phyloP scores from a whole-genome alignment of 1,140 invertebrate species.

The Euglossa dilemma region DNA sequence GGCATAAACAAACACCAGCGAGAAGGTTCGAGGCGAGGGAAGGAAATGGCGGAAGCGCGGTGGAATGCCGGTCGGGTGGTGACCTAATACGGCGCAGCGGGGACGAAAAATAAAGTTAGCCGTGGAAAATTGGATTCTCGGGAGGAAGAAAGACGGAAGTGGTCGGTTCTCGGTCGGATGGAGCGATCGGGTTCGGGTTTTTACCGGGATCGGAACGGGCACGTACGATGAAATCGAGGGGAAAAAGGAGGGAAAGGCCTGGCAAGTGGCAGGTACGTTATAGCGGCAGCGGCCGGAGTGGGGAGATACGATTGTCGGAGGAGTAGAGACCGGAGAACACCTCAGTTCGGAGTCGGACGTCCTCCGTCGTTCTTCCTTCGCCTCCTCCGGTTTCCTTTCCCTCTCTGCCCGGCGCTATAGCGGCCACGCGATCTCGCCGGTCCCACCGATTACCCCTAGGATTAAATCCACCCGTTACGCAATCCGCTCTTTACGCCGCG shows the following conservation, averaged over 20 bases:
- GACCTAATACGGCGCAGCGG: too few species aligned
- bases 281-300: conserved; percentile 13
- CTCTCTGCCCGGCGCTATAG: neutral
- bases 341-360: conserved; percentile 58
- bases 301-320: conserved; percentile 36
- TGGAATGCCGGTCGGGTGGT: neutral
- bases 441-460: neutral
- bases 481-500: neutral
- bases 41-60: too few species aligned
- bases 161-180: too few species aligned
- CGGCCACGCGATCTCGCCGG: neutral
- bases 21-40: neutral
- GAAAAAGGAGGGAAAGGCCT: too few species aligned
- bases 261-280: conserved; percentile 39
- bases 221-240: too few species aligned
- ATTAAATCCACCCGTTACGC: neutral
- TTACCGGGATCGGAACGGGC: too few species aligned
- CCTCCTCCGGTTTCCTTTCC: neutral
- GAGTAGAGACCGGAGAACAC: conserved; percentile 28
- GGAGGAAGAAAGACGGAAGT: too few species aligned
- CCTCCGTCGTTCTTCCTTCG: conserved; percentile 17
- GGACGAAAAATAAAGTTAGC: too few species aligned
- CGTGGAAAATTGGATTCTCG: too few species aligned
- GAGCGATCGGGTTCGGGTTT: too few species aligned
- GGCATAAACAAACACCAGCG: conserved; percentile 5